Base-by-base conservation (phyloP, 1,140 invertebrate genomes). In the Lethocerus indicus region DNA sequence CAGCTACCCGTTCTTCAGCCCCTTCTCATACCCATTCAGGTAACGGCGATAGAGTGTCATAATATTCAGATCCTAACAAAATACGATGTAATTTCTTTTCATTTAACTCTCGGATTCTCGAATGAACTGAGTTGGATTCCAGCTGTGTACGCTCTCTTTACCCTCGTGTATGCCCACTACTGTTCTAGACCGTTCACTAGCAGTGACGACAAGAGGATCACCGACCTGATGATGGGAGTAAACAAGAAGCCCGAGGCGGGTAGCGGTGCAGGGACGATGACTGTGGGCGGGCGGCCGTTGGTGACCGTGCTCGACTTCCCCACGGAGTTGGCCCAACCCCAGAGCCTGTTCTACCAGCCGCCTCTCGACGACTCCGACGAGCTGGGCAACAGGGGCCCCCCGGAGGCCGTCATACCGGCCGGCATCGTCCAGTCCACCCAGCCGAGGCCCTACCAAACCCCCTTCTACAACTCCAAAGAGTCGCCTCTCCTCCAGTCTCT, bases 401-500 rank as follows among this genome's bases (percentile, higher is more conserved):
- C 59, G 9, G 53, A 59, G 42, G 56, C 56, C 1, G 51, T 60
- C 3, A 39, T 54, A 23, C 60, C 60, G 1, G 55, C 60, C 3
- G 60, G 60, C 13, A 59, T 61, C 24, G 58, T 61, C n/a, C 60
- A 61, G 42, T 61, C 60, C 5, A 47, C 60, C 6, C 51, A 53
- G 29, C 60, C 60, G 2, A 39, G 44, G 4, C 54, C 56, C 13
- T 54, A 37, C 45, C 51, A 58, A 3, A 49, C 54, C 26, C 27
- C 54, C 24, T 61, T 61, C 52, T 37, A 57, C 48, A 61, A 61
- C 54, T 56, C 56, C 12, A 61, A 61, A 40, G 60, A 61, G 29
- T 58, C 57, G 9, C 51, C 55, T 2, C 21, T 56, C 1, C 57
- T 60, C 9, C 55, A 58, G 47, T 32, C 52, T 25, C 43, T 59